A percentile compares a stretch with the other conserved stretches of the same genome.
Evolutionary conservation across 2,797 vertebrate species (phyloP).

Genomic region (Danio jaintianensis): DNA sequence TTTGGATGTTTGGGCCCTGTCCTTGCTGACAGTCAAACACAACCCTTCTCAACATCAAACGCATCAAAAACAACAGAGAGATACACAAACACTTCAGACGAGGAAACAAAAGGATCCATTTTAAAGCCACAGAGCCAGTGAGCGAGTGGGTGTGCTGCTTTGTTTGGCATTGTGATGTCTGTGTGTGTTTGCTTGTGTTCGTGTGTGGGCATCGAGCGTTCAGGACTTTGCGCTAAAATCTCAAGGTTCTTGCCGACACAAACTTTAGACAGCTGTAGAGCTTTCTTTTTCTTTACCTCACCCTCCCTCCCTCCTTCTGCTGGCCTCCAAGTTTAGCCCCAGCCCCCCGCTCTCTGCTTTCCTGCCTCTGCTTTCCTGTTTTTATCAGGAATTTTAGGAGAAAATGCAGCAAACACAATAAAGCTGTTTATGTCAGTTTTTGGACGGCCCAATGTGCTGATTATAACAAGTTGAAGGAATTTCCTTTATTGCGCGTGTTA

Average conservation of each 20-base stretch:
- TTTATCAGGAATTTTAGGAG: conserved; percentile 83
- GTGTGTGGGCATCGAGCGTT: conserved; percentile 34
- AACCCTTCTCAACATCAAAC: conserved; percentile 68
- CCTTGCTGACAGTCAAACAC: conserved; percentile 69
- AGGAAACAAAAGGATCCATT: conserved; percentile 66
- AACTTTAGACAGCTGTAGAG: conserved; percentile 47
- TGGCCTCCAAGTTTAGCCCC: conserved; percentile 29
- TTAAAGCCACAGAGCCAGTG: conserved; percentile 57
- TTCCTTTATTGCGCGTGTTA: conserved; percentile 86
- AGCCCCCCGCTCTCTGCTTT: conserved; percentile 58
- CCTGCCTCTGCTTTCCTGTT: conserved; percentile 79
- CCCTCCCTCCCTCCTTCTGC: conserved; percentile 16
- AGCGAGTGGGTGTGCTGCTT: conserved; percentile 63
- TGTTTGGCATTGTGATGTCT: conserved; percentile 53
- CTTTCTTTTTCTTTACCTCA: conserved; percentile 28
- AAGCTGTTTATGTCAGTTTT: conserved; percentile 86
- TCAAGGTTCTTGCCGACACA: conserved; percentile 57
- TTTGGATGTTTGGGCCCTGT: conserved; percentile 63
- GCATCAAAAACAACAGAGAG: conserved; percentile 53
- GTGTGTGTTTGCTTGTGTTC: conserved; percentile 49
- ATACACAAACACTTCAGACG: conserved; percentile 62
- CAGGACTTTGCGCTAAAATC: conserved; percentile 42
- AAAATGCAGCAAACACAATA: conserved; percentile 86
- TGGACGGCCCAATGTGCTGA: conserved; percentile 86
- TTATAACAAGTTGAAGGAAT: conserved; percentile 88